Base-by-base conservation (phyloP, 2,113 vertebrate species). In the Ammodytes dubius region DNA sequence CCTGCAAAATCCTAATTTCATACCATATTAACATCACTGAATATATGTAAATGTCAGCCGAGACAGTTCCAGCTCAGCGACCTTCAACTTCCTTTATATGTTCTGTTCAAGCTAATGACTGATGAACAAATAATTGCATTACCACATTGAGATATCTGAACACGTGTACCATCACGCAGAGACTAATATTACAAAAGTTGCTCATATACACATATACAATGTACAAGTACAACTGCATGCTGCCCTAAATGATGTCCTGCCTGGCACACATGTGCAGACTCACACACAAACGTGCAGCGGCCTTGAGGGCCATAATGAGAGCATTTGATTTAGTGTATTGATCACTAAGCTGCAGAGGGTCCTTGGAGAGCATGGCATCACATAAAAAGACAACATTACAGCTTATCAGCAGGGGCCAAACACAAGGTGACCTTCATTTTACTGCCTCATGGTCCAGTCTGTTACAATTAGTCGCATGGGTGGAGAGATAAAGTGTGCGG, bases 361-460 rank as follows among this genome's bases (percentile, higher is more conserved):
- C 85, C 86, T 84, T 69, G 76, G 84, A 92, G 87, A 91, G 68
- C 74, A 40, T 74, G 77, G 81, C 88, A 89, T 92, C 89, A 89
- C 90, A 89, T 93, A 88, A 93, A 27, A 92, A 93, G 86, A 87
- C 77, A 91, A 93, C 85, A 88, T 81, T 91, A 91, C 17, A 85
- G 90, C 90, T 93, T 90, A 92, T 91, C 91, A 91, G 89, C 70
- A 37, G 81, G 50, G 92, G 86, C 86, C 84, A 88, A 90, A 88
- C 74, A 81, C 85, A 93, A 92, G 92, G 92, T 93, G 88, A 94
- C 92, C 90, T 91, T 92, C 77, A 77, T 77, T 92, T 94, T 92
- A 90, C 60, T 65, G 65, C 83, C 77, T 88, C 85, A 60, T 52
- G 49, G 83, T 88, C 64, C 58, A 58, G 88, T 64, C 70, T 61